Conservation (phyloP, 2,113 vertebrate genomes). For the Brachionichthys hirsutus region DNA sequence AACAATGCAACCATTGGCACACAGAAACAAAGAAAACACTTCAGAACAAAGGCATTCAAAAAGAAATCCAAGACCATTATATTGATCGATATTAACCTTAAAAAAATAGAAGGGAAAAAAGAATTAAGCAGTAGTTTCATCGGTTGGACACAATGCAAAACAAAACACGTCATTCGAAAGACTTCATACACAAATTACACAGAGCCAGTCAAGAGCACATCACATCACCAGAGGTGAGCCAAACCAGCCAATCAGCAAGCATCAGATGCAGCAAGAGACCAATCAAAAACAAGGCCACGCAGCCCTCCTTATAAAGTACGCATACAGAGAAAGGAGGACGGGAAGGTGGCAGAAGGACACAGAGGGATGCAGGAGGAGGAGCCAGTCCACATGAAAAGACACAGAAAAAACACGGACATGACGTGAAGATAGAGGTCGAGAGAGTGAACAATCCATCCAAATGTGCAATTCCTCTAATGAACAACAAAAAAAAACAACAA, state of each 20-base stretch:
- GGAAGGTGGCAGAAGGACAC: conserved; percentile 54
- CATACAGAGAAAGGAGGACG: conserved; percentile 47
- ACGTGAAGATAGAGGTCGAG: conserved; percentile 50
- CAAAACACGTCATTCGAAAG: conserved; percentile 71
- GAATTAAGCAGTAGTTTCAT: conserved; percentile 73
- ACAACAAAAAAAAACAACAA: conserved; percentile 54
- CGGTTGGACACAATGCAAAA: conserved; percentile 75
- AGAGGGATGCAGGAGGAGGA: conserved; percentile 69
- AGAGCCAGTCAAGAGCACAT: conserved; percentile 76
- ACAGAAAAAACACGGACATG: conserved; percentile 66
- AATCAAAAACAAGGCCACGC: conserved; percentile 72
- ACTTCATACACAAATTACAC: conserved; percentile 75
- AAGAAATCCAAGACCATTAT: conserved; percentile 71
- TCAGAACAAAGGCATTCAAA: conserved; percentile 72
- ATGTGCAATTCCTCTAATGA: conserved; percentile 61
- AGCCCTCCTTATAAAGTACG: conserved; percentile 72
- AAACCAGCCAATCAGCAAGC: conserved; percentile 81
- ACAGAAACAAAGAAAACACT: conserved; percentile 58
- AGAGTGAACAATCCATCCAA: conserved; percentile 68
- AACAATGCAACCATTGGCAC: conserved; percentile 62
- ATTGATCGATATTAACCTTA: conserved; percentile 54
- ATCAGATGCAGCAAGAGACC: conserved; percentile 78
- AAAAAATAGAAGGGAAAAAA: conserved; percentile 59
- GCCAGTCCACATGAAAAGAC: conserved; percentile 75
- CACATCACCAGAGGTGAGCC: conserved; percentile 76